Evolutionary conservation across 2,888 invertebrate genomes (phyloP).

Genomic region (Epinotia brunnichana): DNA sequence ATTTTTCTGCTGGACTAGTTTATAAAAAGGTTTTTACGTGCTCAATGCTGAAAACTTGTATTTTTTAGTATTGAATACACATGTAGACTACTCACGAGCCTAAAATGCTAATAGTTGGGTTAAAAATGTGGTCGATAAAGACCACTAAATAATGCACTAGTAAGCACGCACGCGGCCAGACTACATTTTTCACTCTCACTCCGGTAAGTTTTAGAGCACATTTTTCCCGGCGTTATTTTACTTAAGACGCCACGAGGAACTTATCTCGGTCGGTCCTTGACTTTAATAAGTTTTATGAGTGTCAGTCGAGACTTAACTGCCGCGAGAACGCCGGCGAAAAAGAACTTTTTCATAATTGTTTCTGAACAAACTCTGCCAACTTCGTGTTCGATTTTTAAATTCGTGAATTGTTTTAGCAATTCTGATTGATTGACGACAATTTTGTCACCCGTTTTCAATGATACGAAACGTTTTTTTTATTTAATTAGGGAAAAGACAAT

Average conservation of each 20-base stretch:
- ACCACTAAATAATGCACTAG: constrained; percentile 59
- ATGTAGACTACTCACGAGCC: constrained; percentile 11
- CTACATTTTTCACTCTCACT: constrained; percentile 77
- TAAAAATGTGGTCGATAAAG: constrained; percentile 48
- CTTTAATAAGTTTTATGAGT: constrained; percentile 84
- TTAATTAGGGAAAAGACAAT: constrained; percentile 11
- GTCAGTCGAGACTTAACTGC: constrained; percentile 81
- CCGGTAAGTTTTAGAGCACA: constrained; percentile 70
- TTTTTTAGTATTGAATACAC: too few relatives aligned
- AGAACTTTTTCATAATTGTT: constrained; percentile 83
- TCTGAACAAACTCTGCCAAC: constrained; percentile 70
- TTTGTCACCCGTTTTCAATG: constrained; percentile 53
- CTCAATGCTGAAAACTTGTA: neutral
- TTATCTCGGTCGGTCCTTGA: constrained; percentile 83
- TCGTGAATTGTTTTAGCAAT: constrained; percentile 46
- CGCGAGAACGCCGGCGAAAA: constrained; percentile 78
- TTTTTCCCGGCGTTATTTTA: constrained; percentile 82
- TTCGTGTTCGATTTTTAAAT: constrained; percentile 75
- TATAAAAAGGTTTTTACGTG: constrained; percentile 2
- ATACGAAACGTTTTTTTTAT: constrained; percentile 33
- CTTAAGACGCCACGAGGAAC: constrained; percentile 80
- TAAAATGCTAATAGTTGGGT: constrained; percentile 40
- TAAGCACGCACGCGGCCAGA: constrained; percentile 61
- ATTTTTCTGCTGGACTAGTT: constrained; percentile 17
- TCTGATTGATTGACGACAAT: constrained; percentile 66